A percentile compares a stretch with the other conserved stretches of the same genome.
These are phyloP conservation scores for Phalera bucephala DNA, from an alignment of 2,888 invertebrate genomes.

Conservation along the genomic window DNA sequence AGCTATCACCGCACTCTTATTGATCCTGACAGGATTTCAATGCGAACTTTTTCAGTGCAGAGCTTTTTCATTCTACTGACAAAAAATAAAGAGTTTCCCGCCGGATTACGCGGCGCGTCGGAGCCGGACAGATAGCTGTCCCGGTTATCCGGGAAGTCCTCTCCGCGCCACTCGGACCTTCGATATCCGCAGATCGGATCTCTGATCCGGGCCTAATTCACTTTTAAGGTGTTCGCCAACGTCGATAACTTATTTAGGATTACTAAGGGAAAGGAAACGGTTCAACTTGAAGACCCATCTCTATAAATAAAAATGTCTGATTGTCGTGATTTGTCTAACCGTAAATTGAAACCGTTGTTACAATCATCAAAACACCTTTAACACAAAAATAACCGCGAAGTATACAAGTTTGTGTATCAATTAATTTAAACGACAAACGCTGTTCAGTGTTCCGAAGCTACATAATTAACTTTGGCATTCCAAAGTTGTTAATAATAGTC, in stretches of 20 bases:
- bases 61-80: conserved; percentile 28
- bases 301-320: background rate
- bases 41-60: conserved; percentile 19
- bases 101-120: too few relatives aligned
- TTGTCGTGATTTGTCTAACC: background rate
- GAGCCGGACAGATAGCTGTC: too few relatives aligned
- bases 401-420: background rate
- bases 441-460: background rate
- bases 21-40: conserved; percentile 24
- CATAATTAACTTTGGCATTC: background rate
- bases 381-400: too few relatives aligned
- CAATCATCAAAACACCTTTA: too few relatives aligned
- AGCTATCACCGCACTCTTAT: conserved; percentile 9
- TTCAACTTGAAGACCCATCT: background rate
- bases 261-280: conserved; percentile 7
- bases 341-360: too few relatives aligned
- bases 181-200: too few relatives aligned
- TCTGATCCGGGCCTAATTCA: conserved; percentile 33
- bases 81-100: too few relatives aligned
- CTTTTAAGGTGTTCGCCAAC: too few relatives aligned
- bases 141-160: conserved; percentile 7
- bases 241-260: conserved; percentile 11
- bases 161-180: conserved; percentile 8
- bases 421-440: background rate
- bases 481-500: background rate